Percentiles rank a stretch among this genome's conserved stretches.
These are phyloP conservation scores for Neomorphus geoffroyi DNA, from an alignment of 2,797 vertebrate species.

Conservation along the genomic window DNA sequence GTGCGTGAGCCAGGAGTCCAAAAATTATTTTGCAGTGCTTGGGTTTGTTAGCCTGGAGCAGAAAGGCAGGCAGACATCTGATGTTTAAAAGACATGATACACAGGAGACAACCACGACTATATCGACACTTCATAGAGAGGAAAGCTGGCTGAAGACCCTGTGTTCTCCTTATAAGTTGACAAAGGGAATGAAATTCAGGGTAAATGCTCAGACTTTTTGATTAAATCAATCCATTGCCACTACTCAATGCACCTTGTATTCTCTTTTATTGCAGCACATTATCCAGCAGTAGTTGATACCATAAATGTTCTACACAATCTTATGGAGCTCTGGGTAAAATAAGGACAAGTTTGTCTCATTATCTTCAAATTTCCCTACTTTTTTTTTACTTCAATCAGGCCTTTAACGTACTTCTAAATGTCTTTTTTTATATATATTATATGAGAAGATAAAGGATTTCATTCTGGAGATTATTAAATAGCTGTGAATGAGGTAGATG, in stretches of 20 bases:
- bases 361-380: conserved; percentile 14
- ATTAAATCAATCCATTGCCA: conserved; percentile 31
- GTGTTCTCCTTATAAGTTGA: conserved; percentile 2
- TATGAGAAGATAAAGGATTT: conserved; percentile 3
- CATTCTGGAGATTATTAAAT: conserved; percentile 10
- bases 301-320: not conserved
- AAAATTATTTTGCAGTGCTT: not conserved
- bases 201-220: conserved; percentile 8
- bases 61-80: not conserved
- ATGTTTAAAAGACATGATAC: not conserved
- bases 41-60: not conserved
- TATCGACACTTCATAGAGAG: not conserved
- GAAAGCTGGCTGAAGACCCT: not conserved
- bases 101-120: not conserved
- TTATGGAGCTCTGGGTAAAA: not conserved
- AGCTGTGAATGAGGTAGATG: conserved; percentile 1
- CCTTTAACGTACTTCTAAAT: not conserved
- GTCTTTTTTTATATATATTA: conserved; percentile 1
- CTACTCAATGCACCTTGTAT: not conserved
- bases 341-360: not conserved
- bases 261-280: conserved; percentile 15
- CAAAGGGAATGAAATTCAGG: conserved; percentile 21
- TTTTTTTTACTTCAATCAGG: not conserved
- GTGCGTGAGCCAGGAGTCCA: not conserved
- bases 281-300: not conserved